These are phyloP conservation scores for Drymodes brunneopygia DNA, from an alignment of 2,113 vertebrate species.

Conservation along the genomic window DNA sequence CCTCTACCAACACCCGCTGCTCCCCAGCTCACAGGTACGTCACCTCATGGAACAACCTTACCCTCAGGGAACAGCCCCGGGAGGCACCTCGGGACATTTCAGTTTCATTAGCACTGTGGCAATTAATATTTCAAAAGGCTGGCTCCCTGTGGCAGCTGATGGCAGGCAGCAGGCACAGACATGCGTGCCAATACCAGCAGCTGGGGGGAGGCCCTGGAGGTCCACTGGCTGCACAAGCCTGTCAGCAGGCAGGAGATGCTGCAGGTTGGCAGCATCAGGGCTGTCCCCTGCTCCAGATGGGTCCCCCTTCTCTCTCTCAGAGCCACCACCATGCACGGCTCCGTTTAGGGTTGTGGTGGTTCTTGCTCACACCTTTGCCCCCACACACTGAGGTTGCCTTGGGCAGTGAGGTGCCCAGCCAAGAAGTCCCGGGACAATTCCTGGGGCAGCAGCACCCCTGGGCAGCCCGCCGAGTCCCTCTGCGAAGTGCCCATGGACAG, in stretches of 20 bases:
- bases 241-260: neutral
- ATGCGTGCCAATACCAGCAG: neutral
- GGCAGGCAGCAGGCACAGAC: neutral
- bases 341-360: accelerated
- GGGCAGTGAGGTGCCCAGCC: neutral
- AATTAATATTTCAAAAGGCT: conserved; percentile 49
- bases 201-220: neutral
- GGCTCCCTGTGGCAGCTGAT: neutral
- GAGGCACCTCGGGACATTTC: neutral
- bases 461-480: accelerated
- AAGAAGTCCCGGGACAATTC: neutral
- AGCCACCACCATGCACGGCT: accelerated
- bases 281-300: neutral
- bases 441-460: neutral
- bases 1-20: conserved; percentile 88
- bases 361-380: neutral
- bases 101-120: neutral
- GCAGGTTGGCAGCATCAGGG: neutral
- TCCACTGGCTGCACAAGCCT: neutral
- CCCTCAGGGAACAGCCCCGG: neutral
- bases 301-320: neutral
- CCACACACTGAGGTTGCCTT: accelerated
- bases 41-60: neutral
- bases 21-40: conserved; percentile 89
- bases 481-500: neutral